A percentile compares a stretch with the other conserved stretches of the same genome.
These are phyloP conservation scores for Lota lota DNA, from an alignment of 2,113 vertebrate species.

Conservation along the genomic window DNA sequence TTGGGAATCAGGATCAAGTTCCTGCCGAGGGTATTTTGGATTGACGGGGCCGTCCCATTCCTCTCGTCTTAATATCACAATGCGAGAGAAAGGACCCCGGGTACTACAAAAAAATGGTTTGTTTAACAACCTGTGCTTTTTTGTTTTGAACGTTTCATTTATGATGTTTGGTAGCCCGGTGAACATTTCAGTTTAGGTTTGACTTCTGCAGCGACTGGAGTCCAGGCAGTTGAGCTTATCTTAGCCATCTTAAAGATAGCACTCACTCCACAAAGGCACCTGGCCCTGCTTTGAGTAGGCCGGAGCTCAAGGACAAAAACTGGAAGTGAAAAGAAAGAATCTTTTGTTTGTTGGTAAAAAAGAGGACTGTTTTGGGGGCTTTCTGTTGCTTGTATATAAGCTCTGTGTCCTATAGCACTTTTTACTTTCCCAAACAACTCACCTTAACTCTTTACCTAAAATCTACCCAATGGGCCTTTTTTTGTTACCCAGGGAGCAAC, in stretches of 20 bases:
- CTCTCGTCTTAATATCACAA: too few relatives aligned
- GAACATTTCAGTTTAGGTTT: constrained; percentile 1
- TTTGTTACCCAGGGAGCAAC: constrained; percentile 56
- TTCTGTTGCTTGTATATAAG: constrained; percentile 73
- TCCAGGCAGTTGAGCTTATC: background rate
- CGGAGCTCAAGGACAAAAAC: constrained; percentile 13
- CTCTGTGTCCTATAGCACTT: constrained; percentile 76
- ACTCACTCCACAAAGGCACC: background rate
- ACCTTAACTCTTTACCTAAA: constrained; percentile 11
- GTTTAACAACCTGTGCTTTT: constrained; percentile 1
- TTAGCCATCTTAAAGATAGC: background rate
- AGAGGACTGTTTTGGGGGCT: too few relatives aligned
- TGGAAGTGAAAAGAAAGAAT: constrained; percentile 9
- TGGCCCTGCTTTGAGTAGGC: background rate
- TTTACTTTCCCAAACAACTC: constrained; percentile 46
- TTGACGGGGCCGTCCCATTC: too few relatives aligned
- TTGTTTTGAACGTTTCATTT: too few relatives aligned
- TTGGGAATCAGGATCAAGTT: constrained; percentile 13
- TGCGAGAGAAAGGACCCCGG: constrained; percentile 5
- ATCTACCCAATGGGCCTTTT: constrained; percentile 16
- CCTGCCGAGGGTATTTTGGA: too few relatives aligned
- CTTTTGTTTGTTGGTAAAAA: constrained; percentile 9
- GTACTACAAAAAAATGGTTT: constrained; percentile 16
- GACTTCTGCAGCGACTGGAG: background rate
- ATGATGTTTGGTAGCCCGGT: background rate